Evolutionary conservation across 2,888 invertebrate genomes (phyloP).

Genomic region (Dromius quadrimaculatus): DNA sequence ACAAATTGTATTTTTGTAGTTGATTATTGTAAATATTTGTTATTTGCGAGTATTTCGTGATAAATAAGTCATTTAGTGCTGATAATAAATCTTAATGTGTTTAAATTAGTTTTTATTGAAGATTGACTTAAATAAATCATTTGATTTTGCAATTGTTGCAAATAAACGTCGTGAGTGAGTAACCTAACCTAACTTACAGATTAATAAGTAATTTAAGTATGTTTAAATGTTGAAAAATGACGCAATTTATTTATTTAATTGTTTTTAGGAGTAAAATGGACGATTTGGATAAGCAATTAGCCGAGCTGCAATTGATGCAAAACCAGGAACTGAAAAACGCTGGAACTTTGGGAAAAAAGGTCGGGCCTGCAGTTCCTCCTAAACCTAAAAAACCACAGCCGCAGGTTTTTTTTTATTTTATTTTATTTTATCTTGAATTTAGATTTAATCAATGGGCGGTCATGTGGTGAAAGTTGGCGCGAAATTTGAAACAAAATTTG

Average conservation of each 20-base stretch:
- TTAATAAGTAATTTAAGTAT: not conserved
- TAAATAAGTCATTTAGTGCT: not conserved
- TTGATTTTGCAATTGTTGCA: slow-evolving; percentile 40
- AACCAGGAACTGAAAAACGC: slow-evolving; percentile 63
- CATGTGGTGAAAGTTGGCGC: too few relatives aligned
- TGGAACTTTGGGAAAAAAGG: slow-evolving; percentile 70
- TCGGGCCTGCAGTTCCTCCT: slow-evolving; percentile 84
- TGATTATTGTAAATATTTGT: too few relatives aligned
- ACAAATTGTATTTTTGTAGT: too few relatives aligned
- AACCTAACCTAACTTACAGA: slow-evolving; percentile 33
- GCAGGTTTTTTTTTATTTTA: slow-evolving; percentile 65
- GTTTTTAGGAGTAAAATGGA: slow-evolving; percentile 67
- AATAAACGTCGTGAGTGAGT: slow-evolving; percentile 17
- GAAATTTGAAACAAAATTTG: too few relatives aligned
- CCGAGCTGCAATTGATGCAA: slow-evolving; percentile 75
- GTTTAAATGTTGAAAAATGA: not conserved
- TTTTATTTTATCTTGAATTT: slow-evolving; percentile 5
- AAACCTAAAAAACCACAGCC: slow-evolving; percentile 79
- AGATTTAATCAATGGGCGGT: too few relatives aligned
- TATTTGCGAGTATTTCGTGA: too few relatives aligned
- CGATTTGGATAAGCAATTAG: slow-evolving; percentile 78
- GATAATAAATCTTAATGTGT: slow-evolving; percentile 10
- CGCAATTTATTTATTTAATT: slow-evolving; percentile 20
- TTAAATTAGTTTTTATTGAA: slow-evolving; percentile 22
- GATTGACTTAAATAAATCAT: too few relatives aligned